Base-by-base conservation (phyloP, 2,113 vertebrate genomes). In the Pontoporia blainvillei region DNA sequence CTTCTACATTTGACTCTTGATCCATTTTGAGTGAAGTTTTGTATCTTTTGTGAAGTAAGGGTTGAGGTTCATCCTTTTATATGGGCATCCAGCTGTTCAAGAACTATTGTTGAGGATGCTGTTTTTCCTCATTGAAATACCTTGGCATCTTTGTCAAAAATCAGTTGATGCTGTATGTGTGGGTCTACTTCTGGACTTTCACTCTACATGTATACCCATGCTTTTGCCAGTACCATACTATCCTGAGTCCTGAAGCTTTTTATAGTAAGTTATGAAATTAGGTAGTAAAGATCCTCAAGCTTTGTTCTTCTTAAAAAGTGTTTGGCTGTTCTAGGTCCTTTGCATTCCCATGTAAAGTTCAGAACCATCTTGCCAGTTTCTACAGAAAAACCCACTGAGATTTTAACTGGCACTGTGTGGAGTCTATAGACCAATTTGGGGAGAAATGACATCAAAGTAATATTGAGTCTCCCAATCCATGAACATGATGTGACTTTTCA, bases 191-290 rank as follows among this genome's bases (percentile, higher is more conserved):
- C 6, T 88, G 59, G 73, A 14, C 52, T 20, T 52, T 34, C 34
- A n/a, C 78, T 54, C 41, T 8, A 15, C 10, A 0, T 27, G 4
- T 5, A 5, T 20, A 4, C 8, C 15, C 21, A 1, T 66, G 10
- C 18, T 84, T 75, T 71, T 72, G 49, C n/a, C n/a, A 39, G 72
- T 15, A 21, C 52, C 8, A 0, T 41, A 6, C 75, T 36, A 4
- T 15, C 46, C 31, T 36, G 34, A 23, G n/a, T 75, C 29, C 9
- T 57, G 81, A 73, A 61, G 27, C 34, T 59, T 66, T 88, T 49
- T 21, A 57, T 10, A 62, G 4, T 29, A 66, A 79, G 67, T 64
- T 59, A 23, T 81, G 54, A 79, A 18, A 41, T 73, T 13, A 27
- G 5, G 46, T 41, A 69, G 95, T 41, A 75, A 92, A 44, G 34